Base-by-base conservation (phyloP, 92 coral and sea anemone genomes). In the Phenganax marumi region DNA sequence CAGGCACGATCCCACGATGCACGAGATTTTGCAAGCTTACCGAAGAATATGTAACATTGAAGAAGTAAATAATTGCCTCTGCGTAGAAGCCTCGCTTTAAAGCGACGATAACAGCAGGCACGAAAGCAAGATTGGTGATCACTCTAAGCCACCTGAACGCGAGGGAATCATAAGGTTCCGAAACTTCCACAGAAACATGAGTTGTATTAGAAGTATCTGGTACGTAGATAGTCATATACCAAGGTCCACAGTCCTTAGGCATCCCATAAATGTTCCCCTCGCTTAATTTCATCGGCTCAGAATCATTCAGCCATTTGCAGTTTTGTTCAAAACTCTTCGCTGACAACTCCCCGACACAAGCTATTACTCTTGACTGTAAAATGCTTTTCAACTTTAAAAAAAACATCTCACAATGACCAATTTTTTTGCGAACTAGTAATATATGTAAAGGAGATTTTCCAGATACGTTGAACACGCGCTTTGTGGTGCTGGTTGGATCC, bases 101-200 rank as follows among this genome's bases (percentile, higher is more conserved):
- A 16, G 81, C 68, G 8, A 77, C 16, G 18, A 77, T 6, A 77
- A 77, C 21, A 17, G 52, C 81, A 10, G 81, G 81, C 46, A 77
- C 8, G 50, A 77, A 60, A 57, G 81, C 81, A 57, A 77, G 52
- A 62, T 77, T 77, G 9, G 81, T 77, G 7, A 77, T 23, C 23
- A 77, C 81, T 57, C 81, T 50, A 77, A 77, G 60, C 81, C 81
- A 77, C n/a, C 81, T 56, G 39, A 77, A 77, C 11, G 21, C 81
- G 52, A 77, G 7, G 39, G 81, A 70, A 77, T 77, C 81, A 57
- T 77, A 77, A n/a, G 81, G 52, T 16, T 60, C 70, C 3, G 81
- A 77, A 48, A 77, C 81, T 56, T 77, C 81, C 24, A 77, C 70
- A 25, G 81, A 26, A 60, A 77, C 70, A 56, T 57, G 52, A 13